Evolutionary conservation across 37 sponge, comb jelly and placozoan genomes (phyloP).

Genomic region (Agelas oroides): DNA sequence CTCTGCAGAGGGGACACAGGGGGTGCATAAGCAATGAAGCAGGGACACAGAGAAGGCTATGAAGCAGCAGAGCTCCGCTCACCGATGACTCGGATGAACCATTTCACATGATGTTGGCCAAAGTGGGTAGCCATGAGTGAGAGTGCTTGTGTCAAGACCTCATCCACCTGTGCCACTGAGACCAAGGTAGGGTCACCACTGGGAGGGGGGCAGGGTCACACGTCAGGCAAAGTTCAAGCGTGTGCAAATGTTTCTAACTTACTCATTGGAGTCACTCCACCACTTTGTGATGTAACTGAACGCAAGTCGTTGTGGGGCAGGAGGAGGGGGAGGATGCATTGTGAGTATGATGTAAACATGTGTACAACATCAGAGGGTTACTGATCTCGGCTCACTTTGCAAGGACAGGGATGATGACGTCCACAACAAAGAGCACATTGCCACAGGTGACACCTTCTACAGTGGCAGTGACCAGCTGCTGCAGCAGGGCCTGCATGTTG

Average conservation of each 20-base stretch:
- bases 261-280: neutral
- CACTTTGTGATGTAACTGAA: conserved; percentile 35
- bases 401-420: conserved; percentile 46
- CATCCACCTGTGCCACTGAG: neutral
- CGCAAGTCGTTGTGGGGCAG: too few species aligned
- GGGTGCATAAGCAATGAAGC: neutral
- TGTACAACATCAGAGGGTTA: too few species aligned
- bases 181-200: neutral
- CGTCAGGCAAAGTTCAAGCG: too few species aligned
- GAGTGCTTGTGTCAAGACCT: conserved; percentile 10
- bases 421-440: conserved; percentile 46
- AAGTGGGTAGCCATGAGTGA: conserved; percentile 25
- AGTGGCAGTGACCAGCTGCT: conserved; percentile 22
- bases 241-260: too few species aligned
- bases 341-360: too few species aligned
- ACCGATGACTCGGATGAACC: conserved; percentile 41
- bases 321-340: neutral
- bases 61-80: neutral
- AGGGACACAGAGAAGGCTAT: neutral
- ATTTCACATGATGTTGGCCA: neutral
- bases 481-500: conserved; percentile 10
- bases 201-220: neutral
- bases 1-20: conserved; percentile 9
- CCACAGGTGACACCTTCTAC: conserved; percentile 17
- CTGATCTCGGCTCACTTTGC: conserved; percentile 14